These are phyloP conservation scores for Glossophaga mutica DNA, from an alignment of 2,797 vertebrate genomes.

Conservation along the genomic window DNA sequence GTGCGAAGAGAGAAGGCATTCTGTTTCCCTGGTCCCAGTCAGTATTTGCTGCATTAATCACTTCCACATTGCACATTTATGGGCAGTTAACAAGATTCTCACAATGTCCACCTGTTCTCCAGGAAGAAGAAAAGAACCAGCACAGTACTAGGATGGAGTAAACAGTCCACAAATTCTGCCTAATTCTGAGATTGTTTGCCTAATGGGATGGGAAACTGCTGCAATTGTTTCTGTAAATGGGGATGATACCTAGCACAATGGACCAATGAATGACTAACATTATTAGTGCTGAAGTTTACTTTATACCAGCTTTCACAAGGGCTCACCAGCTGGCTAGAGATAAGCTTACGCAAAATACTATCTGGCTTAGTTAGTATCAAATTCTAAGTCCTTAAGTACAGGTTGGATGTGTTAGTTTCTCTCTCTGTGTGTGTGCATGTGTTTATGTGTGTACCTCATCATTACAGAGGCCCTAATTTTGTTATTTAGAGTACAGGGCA, in stretches of 20 bases:
- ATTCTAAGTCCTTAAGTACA: not conserved
- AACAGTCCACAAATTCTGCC: not conserved
- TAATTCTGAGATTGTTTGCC: not conserved
- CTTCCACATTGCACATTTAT: not conserved
- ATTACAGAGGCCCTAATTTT: not conserved
- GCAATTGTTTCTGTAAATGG: slow-evolving; percentile 1
- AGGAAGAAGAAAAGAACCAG: slow-evolving; percentile 10
- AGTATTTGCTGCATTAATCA: not conserved
- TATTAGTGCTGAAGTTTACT: not conserved
- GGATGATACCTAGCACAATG: not conserved
- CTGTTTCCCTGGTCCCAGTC: not conserved
- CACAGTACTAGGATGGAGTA: not conserved
- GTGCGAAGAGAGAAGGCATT: not conserved
- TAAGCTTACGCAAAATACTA: not conserved
- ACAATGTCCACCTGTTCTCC: not conserved
- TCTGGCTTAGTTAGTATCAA: not conserved
- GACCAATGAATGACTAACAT: not conserved
- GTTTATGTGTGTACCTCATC: not conserved
- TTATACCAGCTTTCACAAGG: not conserved
- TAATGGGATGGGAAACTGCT: slow-evolving; percentile 36
- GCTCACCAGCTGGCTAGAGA: not conserved
- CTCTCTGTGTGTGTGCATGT: fast-evolving
- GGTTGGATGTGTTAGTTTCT: not conserved
- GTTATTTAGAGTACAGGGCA: not conserved
- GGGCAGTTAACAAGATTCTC: slow-evolving; percentile 25